Conservation (phyloP, 1,140 invertebrate species). For the Caenorhabditis briggsae region DNA sequence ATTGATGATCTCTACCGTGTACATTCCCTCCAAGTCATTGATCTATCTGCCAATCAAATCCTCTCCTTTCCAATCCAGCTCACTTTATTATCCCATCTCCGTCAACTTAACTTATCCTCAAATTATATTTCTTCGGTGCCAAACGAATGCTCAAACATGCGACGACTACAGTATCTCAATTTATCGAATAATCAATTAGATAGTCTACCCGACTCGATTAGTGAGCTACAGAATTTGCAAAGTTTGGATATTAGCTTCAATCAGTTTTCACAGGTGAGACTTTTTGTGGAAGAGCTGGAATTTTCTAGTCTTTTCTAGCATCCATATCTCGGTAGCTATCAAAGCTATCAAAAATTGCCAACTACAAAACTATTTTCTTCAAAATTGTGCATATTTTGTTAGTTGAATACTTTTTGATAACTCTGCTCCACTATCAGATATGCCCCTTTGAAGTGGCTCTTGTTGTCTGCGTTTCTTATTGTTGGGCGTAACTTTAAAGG, state of each 20-base stretch:
- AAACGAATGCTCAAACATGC: constrained; percentile 36
- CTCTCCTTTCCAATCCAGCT: constrained; percentile 28
- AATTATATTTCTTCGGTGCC: constrained; percentile 35
- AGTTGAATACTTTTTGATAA: too few relatives aligned
- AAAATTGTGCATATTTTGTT: too few relatives aligned
- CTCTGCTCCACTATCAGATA: too few relatives aligned
- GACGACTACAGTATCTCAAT: constrained; percentile 27
- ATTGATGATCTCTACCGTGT: constrained; percentile 42
- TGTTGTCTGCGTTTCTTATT: too few relatives aligned
- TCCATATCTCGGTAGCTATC: too few relatives aligned
- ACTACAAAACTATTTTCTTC: too few relatives aligned
- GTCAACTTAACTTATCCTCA: constrained; percentile 40
- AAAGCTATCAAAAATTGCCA: too few relatives aligned
- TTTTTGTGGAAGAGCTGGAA: neutral
- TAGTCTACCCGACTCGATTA: constrained; percentile 19
- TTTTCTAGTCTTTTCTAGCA: too few relatives aligned
- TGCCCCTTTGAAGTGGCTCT: too few relatives aligned
- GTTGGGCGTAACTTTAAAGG: too few relatives aligned
- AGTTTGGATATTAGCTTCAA: constrained; percentile 42
- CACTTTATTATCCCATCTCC: constrained; percentile 8
- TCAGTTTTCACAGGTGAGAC: constrained; percentile 19
- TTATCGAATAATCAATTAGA: constrained; percentile 52
- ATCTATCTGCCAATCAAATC: constrained; percentile 40
- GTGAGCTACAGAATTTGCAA: neutral
- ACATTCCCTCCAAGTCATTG: constrained; percentile 2